A percentile compares a stretch with the other conserved stretches of the same genome.
phyloP scores from a whole-genome alignment of 1,140 invertebrate species.

The Drosophila arawakana region DNA sequence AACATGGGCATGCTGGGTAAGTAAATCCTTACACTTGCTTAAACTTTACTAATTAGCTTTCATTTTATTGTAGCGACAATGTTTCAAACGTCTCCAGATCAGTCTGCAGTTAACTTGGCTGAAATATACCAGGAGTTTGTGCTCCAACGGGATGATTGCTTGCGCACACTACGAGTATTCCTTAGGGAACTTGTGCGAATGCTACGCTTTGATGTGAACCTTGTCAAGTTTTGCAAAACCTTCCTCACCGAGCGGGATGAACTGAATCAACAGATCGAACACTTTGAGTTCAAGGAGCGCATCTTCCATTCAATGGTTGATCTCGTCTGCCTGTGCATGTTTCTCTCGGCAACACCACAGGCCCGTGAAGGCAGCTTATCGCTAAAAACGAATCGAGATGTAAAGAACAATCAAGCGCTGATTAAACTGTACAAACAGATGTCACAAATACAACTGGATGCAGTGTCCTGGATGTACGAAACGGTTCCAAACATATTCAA shows the following conservation, averaged over 20 bases:
- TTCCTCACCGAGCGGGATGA: constrained; percentile 88
- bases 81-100: constrained; percentile 92
- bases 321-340: constrained; percentile 93
- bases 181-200: constrained; percentile 93
- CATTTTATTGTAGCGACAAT: constrained; percentile 88
- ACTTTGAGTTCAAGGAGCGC: constrained; percentile 91
- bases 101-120: constrained; percentile 91
- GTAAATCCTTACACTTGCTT: not conserved
- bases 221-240: constrained; percentile 89
- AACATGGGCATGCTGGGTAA: constrained; percentile 90
- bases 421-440: constrained; percentile 89
- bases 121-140: constrained; percentile 94
- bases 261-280: constrained; percentile 85
- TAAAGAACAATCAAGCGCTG: constrained; percentile 81
- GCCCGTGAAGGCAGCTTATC: constrained; percentile 88
- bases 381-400: constrained; percentile 71
- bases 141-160: constrained; percentile 95
- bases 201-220: constrained; percentile 91
- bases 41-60: not conserved
- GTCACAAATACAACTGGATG: constrained; percentile 92
- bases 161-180: constrained; percentile 92
- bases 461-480: constrained; percentile 94
- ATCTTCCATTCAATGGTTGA: constrained; percentile 94
- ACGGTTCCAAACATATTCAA: constrained; percentile 91
- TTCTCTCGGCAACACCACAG: constrained; percentile 91